Percentiles rank a stretch among this genome's conserved stretches.
These are phyloP conservation scores for Mus musculus DNA, from an alignment of 2,113 vertebrate species.

Conservation along the genomic window DNA sequence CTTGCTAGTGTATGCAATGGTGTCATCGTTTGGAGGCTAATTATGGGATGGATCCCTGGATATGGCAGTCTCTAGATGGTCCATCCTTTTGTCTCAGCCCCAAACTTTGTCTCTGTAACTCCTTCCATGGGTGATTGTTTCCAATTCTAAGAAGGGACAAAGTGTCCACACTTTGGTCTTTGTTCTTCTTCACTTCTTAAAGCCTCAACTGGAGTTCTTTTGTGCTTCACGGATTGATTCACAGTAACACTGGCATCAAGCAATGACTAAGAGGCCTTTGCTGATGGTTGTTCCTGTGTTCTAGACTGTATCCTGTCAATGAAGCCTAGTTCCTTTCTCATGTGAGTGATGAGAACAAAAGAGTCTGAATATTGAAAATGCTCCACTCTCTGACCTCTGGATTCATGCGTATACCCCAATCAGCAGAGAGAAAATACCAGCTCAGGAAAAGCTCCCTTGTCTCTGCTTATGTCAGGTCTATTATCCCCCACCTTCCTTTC, in stretches of 20 bases:
- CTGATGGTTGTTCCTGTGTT: neutral
- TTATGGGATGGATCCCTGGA: no score
- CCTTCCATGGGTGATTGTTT: no score
- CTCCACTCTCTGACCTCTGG: neutral
- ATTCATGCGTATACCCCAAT: neutral
- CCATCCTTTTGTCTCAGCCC: no score
- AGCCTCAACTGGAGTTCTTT: neutral
- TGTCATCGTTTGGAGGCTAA: no score
- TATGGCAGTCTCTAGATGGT: no score
- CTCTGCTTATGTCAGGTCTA: neutral
- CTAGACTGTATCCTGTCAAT: neutral
- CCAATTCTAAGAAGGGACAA: no score
- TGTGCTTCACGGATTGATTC: neutral
- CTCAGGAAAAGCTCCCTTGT: neutral
- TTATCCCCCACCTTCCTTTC: neutral
- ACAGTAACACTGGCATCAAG: neutral
- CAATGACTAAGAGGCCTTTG: neutral
- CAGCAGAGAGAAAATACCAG: neutral
- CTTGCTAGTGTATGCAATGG: no score
- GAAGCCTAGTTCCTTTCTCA: neutral
- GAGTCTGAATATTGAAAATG: neutral
- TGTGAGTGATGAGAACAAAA: neutral
- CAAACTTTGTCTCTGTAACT: no score
- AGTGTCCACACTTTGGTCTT: no score
- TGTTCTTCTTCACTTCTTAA: neutral